Evolutionary conservation across 2,113 vertebrate genomes (phyloP).

Genomic region (Myrmophylax atrothorax): DNA sequence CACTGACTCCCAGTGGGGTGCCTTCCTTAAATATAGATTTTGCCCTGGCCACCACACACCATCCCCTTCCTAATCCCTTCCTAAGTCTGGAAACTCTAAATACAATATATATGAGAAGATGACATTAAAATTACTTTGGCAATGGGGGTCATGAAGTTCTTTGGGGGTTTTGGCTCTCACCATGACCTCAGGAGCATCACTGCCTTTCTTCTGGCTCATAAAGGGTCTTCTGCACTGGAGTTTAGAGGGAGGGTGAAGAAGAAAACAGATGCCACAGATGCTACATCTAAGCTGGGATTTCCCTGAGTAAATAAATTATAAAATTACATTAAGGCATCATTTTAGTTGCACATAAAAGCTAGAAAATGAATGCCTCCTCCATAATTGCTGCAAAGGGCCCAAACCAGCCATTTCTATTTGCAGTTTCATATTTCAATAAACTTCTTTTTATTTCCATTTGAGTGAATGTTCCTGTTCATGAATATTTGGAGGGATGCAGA

Average conservation of each 20-base stretch:
- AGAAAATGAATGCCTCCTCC: constrained; percentile 59
- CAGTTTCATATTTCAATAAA: constrained; percentile 75
- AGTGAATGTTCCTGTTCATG: constrained; percentile 42
- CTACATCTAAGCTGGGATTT: constrained; percentile 36
- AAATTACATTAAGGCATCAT: constrained; percentile 70
- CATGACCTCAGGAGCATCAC: not conserved
- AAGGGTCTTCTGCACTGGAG: not conserved
- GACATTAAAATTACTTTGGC: not conserved
- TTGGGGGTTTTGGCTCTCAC: not conserved
- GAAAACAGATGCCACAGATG: constrained; percentile 47
- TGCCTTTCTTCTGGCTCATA: not conserved
- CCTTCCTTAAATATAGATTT: fast-evolving
- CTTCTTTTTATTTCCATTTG: constrained; percentile 74
- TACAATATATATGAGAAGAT: not conserved
- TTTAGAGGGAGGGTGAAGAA: not conserved
- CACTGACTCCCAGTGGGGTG: fast-evolving
- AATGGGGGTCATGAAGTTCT: fast-evolving
- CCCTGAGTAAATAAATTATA: constrained; percentile 69
- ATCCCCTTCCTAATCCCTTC: not conserved
- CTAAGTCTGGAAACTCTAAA: not conserved
- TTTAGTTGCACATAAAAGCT: constrained; percentile 71
- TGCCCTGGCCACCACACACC: not conserved
- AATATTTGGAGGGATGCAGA: constrained; percentile 15
- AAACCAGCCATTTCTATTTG: constrained; percentile 66
- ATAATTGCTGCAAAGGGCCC: constrained; percentile 64